Evolutionary conservation across 2,888 invertebrate genomes (phyloP), one percentile per base, ranked within the genome.

Genomic region (Chymomyza caudatula): DNA sequence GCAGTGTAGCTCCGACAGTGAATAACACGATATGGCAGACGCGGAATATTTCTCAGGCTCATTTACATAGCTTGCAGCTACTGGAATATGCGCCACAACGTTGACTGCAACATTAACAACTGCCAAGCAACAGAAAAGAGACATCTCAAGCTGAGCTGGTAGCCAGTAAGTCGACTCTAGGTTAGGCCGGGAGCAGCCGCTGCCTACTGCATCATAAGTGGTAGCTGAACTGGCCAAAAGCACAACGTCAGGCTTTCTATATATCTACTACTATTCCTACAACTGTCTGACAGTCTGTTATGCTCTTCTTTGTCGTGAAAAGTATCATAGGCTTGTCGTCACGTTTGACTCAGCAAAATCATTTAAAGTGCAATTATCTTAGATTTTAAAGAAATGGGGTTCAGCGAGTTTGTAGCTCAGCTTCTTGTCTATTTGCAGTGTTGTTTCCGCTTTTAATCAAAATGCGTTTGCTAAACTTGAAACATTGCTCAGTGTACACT

Each of bases 31-130:
- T 67, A 49, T 79, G 77, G 80, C 72, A 72, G 67, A 59, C 49
- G 58, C 58, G 66, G 63, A 71, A 65, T 65, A 69, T 76, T 83
- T 81, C 81, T 85, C 81, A 85, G 81, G 84, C 86, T 83, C 80
- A 85, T 81, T 83, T 81, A 80, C 85, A 83, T 83, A 73, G 68
- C 63, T 65, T 68, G 61, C 43, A 25, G 81, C 81, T 83, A 80
- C 81, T 73, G 81, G 83, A 85, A 82, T 77, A 69, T 64, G 53
- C 57, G 59, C 8, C 25, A 44, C 19, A n/a, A 15, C 49, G 29
- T 37, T 37, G 29, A 37, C 29, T 37, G 29, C 29, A 37, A 37
- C 29, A 37, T 37, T 37, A 37, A 37, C 29, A 37, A 37, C 29
- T 37, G 29, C 29, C 29, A 37, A 37, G 29, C 8, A 8, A 37